Evolutionary conservation across 2,113 vertebrate genomes (phyloP).

Genomic region (Pomatorhinus ruficollis): DNA sequence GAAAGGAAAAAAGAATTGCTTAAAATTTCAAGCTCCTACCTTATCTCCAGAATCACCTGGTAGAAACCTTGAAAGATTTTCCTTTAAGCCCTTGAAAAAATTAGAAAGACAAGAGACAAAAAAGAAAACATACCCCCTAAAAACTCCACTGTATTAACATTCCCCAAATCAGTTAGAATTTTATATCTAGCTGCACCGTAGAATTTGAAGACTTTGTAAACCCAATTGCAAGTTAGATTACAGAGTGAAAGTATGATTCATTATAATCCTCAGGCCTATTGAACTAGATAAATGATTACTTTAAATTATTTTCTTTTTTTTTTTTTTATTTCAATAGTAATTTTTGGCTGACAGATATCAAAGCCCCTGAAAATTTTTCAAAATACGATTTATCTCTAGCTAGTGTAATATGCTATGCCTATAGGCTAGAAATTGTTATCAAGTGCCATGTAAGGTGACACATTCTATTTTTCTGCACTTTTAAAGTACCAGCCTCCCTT

Average conservation of each 20-base stretch:
- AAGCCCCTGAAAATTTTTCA: not conserved
- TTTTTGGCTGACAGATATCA: conserved; percentile 22
- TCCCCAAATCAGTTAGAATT: not conserved
- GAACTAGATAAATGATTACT: not conserved
- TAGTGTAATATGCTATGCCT: not conserved
- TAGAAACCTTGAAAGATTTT: not conserved
- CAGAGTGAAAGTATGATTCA: not conserved
- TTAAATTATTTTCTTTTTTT: not conserved
- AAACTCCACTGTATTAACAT: not conserved
- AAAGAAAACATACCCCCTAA: not conserved
- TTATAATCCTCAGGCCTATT: not conserved
- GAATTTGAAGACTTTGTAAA: not conserved
- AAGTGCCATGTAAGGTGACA: not conserved
- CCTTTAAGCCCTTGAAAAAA: not conserved
- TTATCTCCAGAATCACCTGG: not conserved
- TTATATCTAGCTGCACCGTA: not conserved
- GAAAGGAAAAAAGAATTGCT: not conserved
- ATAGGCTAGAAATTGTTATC: not conserved
- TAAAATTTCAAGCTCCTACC: not conserved
- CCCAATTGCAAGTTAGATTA: not conserved
- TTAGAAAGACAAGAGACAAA: not conserved
- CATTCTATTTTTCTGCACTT: not conserved
- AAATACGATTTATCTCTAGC: conserved; percentile 3
- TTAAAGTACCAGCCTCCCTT: not conserved
- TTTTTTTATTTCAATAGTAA: not conserved